phyloP scores from a whole-genome alignment of 2,888 invertebrate genomes.

The Andricus curvator region DNA sequence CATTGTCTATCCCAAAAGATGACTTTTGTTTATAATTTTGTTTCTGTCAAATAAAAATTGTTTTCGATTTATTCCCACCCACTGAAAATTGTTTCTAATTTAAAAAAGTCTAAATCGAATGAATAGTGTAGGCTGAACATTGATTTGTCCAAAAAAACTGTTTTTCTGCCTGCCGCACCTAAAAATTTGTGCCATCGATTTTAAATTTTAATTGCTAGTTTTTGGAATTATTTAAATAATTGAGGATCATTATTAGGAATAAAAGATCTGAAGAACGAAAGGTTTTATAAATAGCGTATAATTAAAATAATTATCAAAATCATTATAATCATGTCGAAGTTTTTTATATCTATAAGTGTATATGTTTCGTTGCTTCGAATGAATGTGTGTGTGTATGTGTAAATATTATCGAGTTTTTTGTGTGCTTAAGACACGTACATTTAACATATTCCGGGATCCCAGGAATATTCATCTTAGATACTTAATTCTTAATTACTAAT shows the following conservation, averaged over 20 bases:
- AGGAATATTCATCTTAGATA: conserved; percentile 67
- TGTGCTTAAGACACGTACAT: conserved; percentile 76
- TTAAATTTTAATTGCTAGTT: too few species aligned
- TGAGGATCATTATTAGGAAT: not conserved
- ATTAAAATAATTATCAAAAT: conserved; percentile 73
- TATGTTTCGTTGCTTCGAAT: conserved; percentile 49
- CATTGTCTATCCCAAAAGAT: too few species aligned
- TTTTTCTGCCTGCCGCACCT: too few species aligned
- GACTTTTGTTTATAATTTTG: too few species aligned
- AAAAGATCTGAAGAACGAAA: not conserved
- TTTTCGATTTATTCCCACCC: too few species aligned
- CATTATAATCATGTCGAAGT: conserved; percentile 64
- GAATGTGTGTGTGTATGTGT: conserved; percentile 49
- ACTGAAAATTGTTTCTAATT: too few species aligned
- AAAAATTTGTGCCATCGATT: too few species aligned
- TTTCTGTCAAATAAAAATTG: too few species aligned
- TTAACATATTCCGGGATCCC: conserved; percentile 69
- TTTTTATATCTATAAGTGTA: conserved; percentile 50
- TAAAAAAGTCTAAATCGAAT: too few species aligned
- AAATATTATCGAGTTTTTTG: conserved; percentile 43
- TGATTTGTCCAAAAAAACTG: too few species aligned
- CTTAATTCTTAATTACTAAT: conserved; percentile 60
- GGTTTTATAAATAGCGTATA: conserved; percentile 73
- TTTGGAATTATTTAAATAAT: too few species aligned
- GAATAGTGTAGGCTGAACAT: too few species aligned